Conservation (phyloP, 2,888 invertebrate genomes). For the Lepidocyrtoides sp. region DNA sequence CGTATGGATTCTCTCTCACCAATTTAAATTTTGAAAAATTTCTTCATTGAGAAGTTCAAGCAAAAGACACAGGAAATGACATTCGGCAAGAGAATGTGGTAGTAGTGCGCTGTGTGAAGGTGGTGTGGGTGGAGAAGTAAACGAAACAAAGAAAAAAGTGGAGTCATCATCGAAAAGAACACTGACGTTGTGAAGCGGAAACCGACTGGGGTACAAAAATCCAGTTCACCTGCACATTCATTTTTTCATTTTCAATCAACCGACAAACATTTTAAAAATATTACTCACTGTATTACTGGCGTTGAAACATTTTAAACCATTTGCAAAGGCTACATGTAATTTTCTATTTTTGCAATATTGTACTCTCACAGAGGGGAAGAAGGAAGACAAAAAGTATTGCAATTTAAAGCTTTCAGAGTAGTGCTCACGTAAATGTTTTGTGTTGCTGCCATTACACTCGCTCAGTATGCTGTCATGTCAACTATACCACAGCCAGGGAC, state of each 20-base stretch:
- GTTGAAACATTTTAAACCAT: too few relatives aligned
- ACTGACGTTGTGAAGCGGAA: constrained; percentile 35
- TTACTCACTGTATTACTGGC: too few relatives aligned
- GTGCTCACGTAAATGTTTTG: too few relatives aligned
- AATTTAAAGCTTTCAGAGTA: too few relatives aligned
- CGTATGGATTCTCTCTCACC: constrained; percentile 50
- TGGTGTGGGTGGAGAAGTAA: not conserved
- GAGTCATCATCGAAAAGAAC: constrained; percentile 22
- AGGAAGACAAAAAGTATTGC: too few relatives aligned
- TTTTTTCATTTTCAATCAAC: not conserved
- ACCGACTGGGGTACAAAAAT: constrained; percentile 57
- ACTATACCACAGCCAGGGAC: constrained; percentile 12
- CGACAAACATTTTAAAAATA: not conserved
- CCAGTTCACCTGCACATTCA: constrained; percentile 50
- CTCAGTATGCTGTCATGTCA: constrained; percentile 38
- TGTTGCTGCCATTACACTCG: too few relatives aligned
- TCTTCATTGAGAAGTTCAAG: constrained; percentile 32
- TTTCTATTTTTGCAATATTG: too few relatives aligned
- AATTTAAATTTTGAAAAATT: too few relatives aligned
- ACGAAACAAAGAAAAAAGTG: constrained; percentile 55
- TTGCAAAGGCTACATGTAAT: too few relatives aligned
- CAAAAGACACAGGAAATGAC: constrained; percentile 79
- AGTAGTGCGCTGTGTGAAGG: not conserved
- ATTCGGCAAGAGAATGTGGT: constrained; percentile 55
- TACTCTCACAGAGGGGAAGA: too few relatives aligned